phyloP scores from a whole-genome alignment of 2,888 invertebrate genomes.

The Habroteleia sp. region DNA sequence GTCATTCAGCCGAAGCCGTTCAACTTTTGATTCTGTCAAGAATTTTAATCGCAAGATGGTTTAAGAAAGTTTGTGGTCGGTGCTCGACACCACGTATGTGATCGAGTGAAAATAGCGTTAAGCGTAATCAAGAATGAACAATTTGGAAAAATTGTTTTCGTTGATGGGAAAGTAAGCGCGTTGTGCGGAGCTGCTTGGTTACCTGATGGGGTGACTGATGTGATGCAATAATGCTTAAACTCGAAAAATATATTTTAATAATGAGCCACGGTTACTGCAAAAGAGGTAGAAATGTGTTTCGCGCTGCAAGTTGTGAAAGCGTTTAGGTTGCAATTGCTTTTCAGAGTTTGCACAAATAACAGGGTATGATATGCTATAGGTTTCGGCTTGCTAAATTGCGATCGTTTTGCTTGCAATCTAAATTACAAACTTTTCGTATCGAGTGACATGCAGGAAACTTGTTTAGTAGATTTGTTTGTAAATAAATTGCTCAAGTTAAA shows the following conservation, averaged over 20 bases:
- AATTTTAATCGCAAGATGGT: conserved; percentile 51
- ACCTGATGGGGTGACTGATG: conserved; percentile 23
- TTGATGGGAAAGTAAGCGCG: conserved; percentile 25
- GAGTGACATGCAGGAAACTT: too few relatives aligned
- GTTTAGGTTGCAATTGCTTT: conserved; percentile 5
- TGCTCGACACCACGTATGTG: conserved; percentile 34
- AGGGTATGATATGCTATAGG: too few relatives aligned
- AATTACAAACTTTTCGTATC: too few relatives aligned
- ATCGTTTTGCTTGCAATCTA: too few relatives aligned
- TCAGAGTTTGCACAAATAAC: background rate
- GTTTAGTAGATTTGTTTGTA: too few relatives aligned
- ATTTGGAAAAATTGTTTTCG: conserved; percentile 33
- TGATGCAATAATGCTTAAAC: conserved; percentile 14
- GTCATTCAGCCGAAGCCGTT: conserved; percentile 39
- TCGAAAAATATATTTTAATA: conserved; percentile 18
- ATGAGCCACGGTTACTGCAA: background rate
- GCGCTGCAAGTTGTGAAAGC: conserved; percentile 3
- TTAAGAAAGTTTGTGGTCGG: conserved; percentile 37
- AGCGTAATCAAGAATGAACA: conserved; percentile 32
- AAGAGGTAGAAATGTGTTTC: background rate
- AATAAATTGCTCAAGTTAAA: too few relatives aligned
- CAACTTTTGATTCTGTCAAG: conserved; percentile 48
- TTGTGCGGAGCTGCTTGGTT: conserved; percentile 7
- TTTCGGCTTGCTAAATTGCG: too few relatives aligned
- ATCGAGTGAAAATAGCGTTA: conserved; percentile 14